Evolutionary conservation across 2,888 invertebrate genomes (phyloP).

Genomic region (Lepidochitona cinerea): DNA sequence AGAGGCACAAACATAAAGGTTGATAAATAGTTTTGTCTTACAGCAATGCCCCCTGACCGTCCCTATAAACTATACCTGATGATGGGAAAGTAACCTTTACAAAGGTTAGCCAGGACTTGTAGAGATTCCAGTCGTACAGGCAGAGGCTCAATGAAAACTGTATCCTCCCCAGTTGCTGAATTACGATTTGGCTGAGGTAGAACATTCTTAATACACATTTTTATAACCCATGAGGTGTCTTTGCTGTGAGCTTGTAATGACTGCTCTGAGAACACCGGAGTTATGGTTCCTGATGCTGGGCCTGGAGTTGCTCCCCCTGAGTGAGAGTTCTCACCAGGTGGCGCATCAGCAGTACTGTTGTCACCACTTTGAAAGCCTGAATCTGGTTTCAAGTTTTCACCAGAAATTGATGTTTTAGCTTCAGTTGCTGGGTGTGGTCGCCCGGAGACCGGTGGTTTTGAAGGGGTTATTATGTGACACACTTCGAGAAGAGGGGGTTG

Average conservation of each 20-base stretch:
- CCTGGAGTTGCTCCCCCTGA: background rate
- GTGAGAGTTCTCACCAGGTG: background rate
- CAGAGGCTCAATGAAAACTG: constrained; percentile 67
- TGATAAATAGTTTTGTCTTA: too few species aligned
- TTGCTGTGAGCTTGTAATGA: constrained; percentile 44
- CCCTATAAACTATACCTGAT: too few species aligned
- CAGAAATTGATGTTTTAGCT: background rate
- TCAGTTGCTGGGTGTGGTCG: constrained; percentile 12
- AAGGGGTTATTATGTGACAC: constrained; percentile 61
- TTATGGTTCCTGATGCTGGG: constrained; percentile 45
- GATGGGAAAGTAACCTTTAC: constrained; percentile 70
- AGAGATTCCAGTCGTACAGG: constrained; percentile 85
- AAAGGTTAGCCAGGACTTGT: constrained; percentile 74
- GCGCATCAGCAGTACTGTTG: background rate
- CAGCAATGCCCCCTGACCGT: too few species aligned
- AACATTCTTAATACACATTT: constrained; percentile 65
- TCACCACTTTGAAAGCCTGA: background rate
- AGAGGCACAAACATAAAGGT: too few species aligned
- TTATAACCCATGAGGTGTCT: constrained; percentile 66
- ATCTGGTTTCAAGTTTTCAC: background rate
- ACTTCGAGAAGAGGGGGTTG: constrained; percentile 69
- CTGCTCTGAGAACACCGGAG: constrained; percentile 53
- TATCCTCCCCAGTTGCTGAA: constrained; percentile 20
- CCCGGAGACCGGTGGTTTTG: constrained; percentile 43
- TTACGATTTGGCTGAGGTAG: constrained; percentile 38